These are phyloP conservation scores for Mesoligia furuncula DNA, from an alignment of 2,888 invertebrate species.

Conservation along the genomic window DNA sequence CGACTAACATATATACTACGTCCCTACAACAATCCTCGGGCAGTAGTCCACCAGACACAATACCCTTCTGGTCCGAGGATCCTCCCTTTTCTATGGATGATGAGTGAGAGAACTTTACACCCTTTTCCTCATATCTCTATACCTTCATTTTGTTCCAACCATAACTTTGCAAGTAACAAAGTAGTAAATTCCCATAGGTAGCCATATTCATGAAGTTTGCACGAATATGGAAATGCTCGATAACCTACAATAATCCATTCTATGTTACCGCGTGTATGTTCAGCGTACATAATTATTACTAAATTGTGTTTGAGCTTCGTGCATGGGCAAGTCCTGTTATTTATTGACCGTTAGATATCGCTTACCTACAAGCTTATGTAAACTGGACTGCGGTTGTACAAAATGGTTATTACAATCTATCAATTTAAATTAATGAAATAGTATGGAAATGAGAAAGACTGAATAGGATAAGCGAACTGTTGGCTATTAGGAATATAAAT, in stretches of 20 bases:
- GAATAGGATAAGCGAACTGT: too few relatives aligned
- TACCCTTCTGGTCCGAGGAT: too few relatives aligned
- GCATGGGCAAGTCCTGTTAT: slow-evolving; percentile 9
- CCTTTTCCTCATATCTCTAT: too few relatives aligned
- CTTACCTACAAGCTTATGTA: slow-evolving; percentile 3
- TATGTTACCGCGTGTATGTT: slow-evolving; percentile 5
- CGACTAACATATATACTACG: too few relatives aligned
- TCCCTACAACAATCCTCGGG: too few relatives aligned
- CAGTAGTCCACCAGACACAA: too few relatives aligned
- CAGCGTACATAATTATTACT: slow-evolving; percentile 18
- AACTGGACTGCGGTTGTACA: not conserved
- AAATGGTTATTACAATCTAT: slow-evolving; percentile 9
- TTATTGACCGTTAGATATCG: slow-evolving; percentile 6
- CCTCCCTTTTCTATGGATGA: too few relatives aligned
- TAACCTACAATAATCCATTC: slow-evolving; percentile 13
- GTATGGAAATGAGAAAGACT: not conserved
- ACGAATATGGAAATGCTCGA: slow-evolving; percentile 8
- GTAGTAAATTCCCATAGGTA: not conserved
- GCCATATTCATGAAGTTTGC: slow-evolving; percentile 19
- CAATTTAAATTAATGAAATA: not conserved
- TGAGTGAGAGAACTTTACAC: too few relatives aligned
- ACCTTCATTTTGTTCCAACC: not conserved
- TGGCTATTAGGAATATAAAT: too few relatives aligned
- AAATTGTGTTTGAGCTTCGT: slow-evolving; percentile 29
- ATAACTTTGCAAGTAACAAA: not conserved